Conservation (phyloP, 2,797 vertebrate genomes). For the Triplophysa bombifrons region DNA sequence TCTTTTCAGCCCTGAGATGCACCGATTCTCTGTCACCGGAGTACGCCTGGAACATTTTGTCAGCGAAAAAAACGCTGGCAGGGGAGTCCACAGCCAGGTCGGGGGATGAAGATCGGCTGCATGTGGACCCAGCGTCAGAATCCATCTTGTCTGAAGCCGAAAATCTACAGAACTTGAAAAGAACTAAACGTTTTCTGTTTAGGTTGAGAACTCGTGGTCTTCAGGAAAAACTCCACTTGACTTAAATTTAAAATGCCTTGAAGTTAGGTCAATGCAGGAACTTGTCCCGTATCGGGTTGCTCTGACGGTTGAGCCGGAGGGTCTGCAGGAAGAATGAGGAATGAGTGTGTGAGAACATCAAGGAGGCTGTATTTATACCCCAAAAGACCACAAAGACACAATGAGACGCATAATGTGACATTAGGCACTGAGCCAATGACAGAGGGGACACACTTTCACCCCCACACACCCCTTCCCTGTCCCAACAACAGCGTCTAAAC, state of each 20-base stretch:
- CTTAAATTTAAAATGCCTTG: background rate
- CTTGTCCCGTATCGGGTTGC: background rate
- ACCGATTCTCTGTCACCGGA: conserved; percentile 60
- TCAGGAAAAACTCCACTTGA: background rate
- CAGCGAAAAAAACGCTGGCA: conserved; percentile 72
- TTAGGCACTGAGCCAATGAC: conserved; percentile 80
- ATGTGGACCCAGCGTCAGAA: conserved; percentile 78
- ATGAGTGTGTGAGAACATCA: conserved; percentile 49
- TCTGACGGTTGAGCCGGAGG: conserved; percentile 1
- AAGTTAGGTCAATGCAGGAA: background rate
- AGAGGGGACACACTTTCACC: conserved; percentile 77
- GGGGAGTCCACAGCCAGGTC: conserved; percentile 76
- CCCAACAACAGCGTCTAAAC: conserved; percentile 51
- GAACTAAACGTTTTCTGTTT: background rate
- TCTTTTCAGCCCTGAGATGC: background rate
- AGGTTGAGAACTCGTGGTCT: conserved; percentile 13
- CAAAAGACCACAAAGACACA: conserved; percentile 81
- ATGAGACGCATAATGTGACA: conserved; percentile 82
- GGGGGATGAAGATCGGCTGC: conserved; percentile 81
- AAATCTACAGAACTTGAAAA: conserved; percentile 1
- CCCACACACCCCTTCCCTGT: conserved; percentile 37
- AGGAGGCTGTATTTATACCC: conserved; percentile 75
- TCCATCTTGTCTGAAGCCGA: conserved; percentile 70
- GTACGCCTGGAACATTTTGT: conserved; percentile 78
- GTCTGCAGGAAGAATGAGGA: conserved; percentile 19